These are phyloP conservation scores for Cyanoramphus novaezelandiae DNA, from an alignment of 2,113 vertebrate species.

Conservation along the genomic window DNA sequence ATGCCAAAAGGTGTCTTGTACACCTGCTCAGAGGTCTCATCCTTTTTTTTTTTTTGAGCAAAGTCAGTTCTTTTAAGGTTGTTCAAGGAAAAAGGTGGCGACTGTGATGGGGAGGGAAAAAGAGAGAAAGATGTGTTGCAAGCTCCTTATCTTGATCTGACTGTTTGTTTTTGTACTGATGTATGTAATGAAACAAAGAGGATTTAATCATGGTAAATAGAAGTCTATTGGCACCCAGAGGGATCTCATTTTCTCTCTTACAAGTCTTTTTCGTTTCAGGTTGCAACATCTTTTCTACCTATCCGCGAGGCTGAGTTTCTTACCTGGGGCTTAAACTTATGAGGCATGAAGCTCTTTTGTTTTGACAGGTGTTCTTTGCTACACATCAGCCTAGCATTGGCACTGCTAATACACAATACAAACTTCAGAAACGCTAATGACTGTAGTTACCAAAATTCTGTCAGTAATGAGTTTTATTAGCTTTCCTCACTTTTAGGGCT, in stretches of 20 bases:
- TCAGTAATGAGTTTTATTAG: constrained; percentile 69
- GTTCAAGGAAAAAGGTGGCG: constrained; percentile 66
- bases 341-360: constrained; percentile 83
- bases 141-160: constrained; percentile 76
- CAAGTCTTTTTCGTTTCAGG: constrained; percentile 70
- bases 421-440: constrained; percentile 71
- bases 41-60: constrained; percentile 75
- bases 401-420: constrained; percentile 56
- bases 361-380: constrained; percentile 85
- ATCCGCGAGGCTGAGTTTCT: constrained; percentile 75
- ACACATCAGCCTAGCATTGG: constrained; percentile 56
- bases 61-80: constrained; percentile 66
- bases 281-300: constrained; percentile 72
- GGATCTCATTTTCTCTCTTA: constrained; percentile 79
- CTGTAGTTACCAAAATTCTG: constrained; percentile 65
- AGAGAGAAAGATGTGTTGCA: constrained; percentile 65
- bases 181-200: constrained; percentile 83
- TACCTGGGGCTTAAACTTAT: constrained; percentile 81
- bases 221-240: constrained; percentile 74
- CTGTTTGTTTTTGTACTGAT: constrained; percentile 80
- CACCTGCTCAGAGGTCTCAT: constrained; percentile 76
- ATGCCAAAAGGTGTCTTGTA: constrained; percentile 70
- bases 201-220: constrained; percentile 81
- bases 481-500: constrained; percentile 57
- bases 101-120: constrained; percentile 49